Percentiles rank a stretch among this genome's conserved stretches.
phyloP scores from a whole-genome alignment of 2,797 vertebrate genomes.

The Acanthopagrus latus region DNA sequence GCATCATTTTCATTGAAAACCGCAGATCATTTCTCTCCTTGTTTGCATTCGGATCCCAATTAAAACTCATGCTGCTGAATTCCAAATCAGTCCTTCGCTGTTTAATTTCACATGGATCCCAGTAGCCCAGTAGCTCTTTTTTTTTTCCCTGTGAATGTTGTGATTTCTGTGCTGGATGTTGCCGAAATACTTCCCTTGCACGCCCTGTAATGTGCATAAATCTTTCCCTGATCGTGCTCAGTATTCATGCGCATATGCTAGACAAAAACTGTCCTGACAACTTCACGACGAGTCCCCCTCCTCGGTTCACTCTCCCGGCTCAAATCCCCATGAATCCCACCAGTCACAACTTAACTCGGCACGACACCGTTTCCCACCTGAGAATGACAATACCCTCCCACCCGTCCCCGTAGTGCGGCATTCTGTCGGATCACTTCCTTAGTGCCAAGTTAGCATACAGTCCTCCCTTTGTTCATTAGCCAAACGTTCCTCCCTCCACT shows the following conservation, averaged over 20 bases:
- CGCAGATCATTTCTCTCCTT: background rate
- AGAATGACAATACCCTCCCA: slow-evolving; percentile 39
- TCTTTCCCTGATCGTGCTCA: slow-evolving; percentile 10
- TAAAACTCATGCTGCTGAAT: slow-evolving; percentile 26
- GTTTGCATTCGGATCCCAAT: slow-evolving; percentile 31
- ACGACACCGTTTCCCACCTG: slow-evolving; percentile 31
- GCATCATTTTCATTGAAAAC: background rate
- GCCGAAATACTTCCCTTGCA: background rate
- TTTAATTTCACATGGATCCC: slow-evolving; percentile 30
- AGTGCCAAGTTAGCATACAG: slow-evolving; percentile 66
- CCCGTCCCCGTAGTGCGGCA: slow-evolving; percentile 22
- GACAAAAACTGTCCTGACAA: slow-evolving; percentile 31
- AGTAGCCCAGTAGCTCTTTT: background rate
- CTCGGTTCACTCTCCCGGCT: slow-evolving; percentile 10
- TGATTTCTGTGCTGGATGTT: slow-evolving; percentile 22
- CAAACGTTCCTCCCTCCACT: slow-evolving; percentile 65
- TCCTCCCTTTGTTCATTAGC: slow-evolving; percentile 78
- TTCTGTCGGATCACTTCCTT: slow-evolving; percentile 55
- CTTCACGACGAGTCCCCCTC: slow-evolving; percentile 15
- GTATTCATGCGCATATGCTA: slow-evolving; percentile 30
- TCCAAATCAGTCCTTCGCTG: slow-evolving; percentile 9
- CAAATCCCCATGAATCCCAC: slow-evolving; percentile 23
- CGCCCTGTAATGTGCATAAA: slow-evolving; percentile 5
- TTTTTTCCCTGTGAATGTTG: slow-evolving; percentile 8
- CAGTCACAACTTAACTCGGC: slow-evolving; percentile 38